Conservation (phyloP, 2,888 invertebrate genomes). For the Pharmacophagus antenor region DNA sequence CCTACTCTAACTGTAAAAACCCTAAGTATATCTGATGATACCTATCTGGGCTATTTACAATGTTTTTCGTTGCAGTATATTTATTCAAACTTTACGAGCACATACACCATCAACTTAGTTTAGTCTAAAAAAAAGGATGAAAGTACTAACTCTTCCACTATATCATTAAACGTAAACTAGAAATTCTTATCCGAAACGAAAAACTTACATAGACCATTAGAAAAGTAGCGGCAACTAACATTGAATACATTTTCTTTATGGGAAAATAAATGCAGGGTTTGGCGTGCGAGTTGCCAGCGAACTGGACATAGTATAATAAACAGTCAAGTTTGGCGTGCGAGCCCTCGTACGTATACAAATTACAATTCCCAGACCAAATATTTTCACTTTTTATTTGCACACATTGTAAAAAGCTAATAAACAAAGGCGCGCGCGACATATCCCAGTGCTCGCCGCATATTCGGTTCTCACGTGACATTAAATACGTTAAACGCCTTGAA, state of each 20-base stretch:
- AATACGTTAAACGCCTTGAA: too few species aligned
- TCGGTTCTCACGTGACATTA: constrained; percentile 15
- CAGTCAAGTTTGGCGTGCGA: constrained; percentile 28
- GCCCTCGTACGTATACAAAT: constrained; percentile 26
- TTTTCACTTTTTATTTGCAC: constrained; percentile 31
- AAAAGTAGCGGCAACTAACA: constrained; percentile 22
- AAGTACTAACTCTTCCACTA: not conserved
- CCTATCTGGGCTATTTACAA: not conserved
- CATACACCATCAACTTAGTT: not conserved
- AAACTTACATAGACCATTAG: constrained; percentile 16
- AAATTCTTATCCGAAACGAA: constrained; percentile 10
- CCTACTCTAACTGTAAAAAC: too few species aligned
- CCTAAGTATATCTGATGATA: too few species aligned
- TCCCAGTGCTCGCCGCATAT: constrained; percentile 11
- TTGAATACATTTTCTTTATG: constrained; percentile 31
- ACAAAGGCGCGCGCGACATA: constrained; percentile 24
- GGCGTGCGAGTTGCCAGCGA: constrained; percentile 23
- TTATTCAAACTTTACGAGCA: too few species aligned
- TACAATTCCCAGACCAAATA: constrained; percentile 28
- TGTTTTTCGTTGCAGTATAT: not conserved
- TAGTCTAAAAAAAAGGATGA: not conserved
- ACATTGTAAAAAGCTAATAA: constrained; percentile 31
- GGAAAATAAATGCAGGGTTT: constrained; percentile 30
- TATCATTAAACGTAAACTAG: constrained; percentile 9
- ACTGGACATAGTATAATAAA: constrained; percentile 31